Conservation (phyloP, 2,888 invertebrate genomes). For the Dastarcus helophoroides region DNA sequence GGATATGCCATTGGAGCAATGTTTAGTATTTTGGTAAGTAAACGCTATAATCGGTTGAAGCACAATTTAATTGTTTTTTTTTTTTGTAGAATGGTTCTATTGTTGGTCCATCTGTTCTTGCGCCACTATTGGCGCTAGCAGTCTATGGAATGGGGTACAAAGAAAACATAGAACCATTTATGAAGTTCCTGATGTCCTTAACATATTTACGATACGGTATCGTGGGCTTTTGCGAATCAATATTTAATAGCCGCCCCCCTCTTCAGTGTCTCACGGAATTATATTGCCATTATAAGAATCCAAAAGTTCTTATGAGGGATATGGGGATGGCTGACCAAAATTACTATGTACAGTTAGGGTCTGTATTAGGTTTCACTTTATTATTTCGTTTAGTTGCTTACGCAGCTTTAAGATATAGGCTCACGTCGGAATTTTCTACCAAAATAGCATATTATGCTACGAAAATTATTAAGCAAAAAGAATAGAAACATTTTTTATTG, state of each 20-base stretch:
- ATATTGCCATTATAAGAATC: conserved; percentile 47
- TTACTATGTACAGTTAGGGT: conserved; percentile 45
- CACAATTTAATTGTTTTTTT: no score
- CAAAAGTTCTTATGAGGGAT: conserved; percentile 50
- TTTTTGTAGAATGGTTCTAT: conserved; percentile 46
- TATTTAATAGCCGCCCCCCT: conserved; percentile 46
- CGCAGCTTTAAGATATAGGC: conserved; percentile 45
- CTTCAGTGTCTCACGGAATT: conserved; percentile 50
- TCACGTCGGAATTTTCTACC: conserved; percentile 45
- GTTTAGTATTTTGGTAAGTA: conserved; percentile 46
- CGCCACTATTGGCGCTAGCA: conserved; percentile 45
- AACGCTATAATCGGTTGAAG: no score
- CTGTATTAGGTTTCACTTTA: conserved; percentile 45
- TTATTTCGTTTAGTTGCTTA: conserved; percentile 44
- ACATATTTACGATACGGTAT: conserved; percentile 60
- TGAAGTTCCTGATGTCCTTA: conserved; percentile 44
- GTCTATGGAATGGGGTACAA: conserved; percentile 56
- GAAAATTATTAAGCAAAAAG: conserved; percentile 44
- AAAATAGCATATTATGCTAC: conserved; percentile 44
- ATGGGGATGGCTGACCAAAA: conserved; percentile 43
- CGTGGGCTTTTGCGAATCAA: conserved; percentile 43
- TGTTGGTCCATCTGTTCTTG: conserved; percentile 44
- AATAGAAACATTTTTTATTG: no score
- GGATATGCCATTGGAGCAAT: conserved; percentile 57
- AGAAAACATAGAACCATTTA: conserved; percentile 40